Evolutionary conservation across 2,797 vertebrate species (phyloP), one percentile per base, ranked within the genome.

Genomic region (Choloepus didactylus): DNA sequence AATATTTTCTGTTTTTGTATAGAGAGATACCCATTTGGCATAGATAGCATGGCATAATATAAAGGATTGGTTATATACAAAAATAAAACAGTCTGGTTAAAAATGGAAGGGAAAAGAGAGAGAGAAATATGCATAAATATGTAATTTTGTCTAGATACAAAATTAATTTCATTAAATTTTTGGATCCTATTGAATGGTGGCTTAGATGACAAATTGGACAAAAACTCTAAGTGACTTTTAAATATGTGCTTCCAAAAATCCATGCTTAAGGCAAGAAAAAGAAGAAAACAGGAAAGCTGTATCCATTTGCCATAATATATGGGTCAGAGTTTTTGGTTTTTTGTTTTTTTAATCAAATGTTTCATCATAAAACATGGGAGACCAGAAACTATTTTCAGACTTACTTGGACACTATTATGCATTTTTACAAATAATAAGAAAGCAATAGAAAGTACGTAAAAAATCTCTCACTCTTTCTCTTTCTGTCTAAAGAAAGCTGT

Each of bases 401-500:
- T 93, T 95, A 64, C 64, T 66, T 7, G 80, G 92, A 96, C 89
- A 96, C 81, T 94, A 80, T 93, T 96, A 56, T 56, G 27, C 89
- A 94, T 93, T 95, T 95, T 94, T 88, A 77, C 35, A 97, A 95
- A 92, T 94, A 72, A 79, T 64, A 90, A 91, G 41, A 73, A 89
- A 84, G 27, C 66, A 73, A 56, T 97, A 92, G 95, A 95, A 97
- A 93, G 88, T 98, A 97, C 96, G 94, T 96, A 95, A 97, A 96
- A 77, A 83, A 67, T 92, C 0, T 89, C 76, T 97, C 46, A 51
- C 60, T 72, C 49, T 49, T 49, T 87, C 46, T 97, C 70, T 97
- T 70, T 96, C 64, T 96, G 64, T 70, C 38, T 93, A 84, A 96
- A 76, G 54, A 97, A 96, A 97, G 94, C 85, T 94, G 62, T 35